Evolutionary conservation across 2,888 invertebrate genomes (phyloP).

Genomic region (Heliconius hortense): DNA sequence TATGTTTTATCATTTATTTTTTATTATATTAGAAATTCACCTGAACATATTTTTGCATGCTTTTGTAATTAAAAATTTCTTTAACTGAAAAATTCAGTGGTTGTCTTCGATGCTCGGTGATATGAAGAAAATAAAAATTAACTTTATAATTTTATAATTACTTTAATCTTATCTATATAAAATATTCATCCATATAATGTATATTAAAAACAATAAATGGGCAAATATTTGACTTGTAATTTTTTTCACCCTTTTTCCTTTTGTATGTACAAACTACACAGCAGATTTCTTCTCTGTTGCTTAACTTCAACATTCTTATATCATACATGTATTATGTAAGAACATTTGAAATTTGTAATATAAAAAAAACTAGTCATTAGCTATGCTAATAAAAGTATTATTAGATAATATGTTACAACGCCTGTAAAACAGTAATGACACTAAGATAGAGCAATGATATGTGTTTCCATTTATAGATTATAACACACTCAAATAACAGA

Average conservation of each 20-base stretch:
- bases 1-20: background rate
- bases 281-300: conserved; percentile 8
- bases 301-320: conserved; percentile 13
- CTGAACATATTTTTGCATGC: background rate
- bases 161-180: conserved; percentile 56
- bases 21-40: background rate
- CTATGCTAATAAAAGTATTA: conserved; percentile 13
- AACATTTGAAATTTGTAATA: background rate
- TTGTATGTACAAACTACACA: background rate
- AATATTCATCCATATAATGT: conserved; percentile 56
- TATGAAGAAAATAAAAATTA: conserved; percentile 44
- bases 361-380: background rate
- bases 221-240: conserved; percentile 56
- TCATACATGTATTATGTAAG: background rate
- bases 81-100: conserved; percentile 84
- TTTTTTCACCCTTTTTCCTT: conserved; percentile 38
- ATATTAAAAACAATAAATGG: conserved; percentile 57
- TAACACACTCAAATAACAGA: background rate
- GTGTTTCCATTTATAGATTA: conserved; percentile 16
- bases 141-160: conserved; percentile 48
- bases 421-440: conserved; percentile 4
- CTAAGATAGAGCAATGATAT: conserved; percentile 12
- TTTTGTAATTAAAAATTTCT: conserved; percentile 57
- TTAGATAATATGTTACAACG: conserved; percentile 8
- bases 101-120: conserved; percentile 92